Evolutionary conservation across 1,140 invertebrate species (phyloP).

Genomic region (Brachionus rotundiformis): DNA sequence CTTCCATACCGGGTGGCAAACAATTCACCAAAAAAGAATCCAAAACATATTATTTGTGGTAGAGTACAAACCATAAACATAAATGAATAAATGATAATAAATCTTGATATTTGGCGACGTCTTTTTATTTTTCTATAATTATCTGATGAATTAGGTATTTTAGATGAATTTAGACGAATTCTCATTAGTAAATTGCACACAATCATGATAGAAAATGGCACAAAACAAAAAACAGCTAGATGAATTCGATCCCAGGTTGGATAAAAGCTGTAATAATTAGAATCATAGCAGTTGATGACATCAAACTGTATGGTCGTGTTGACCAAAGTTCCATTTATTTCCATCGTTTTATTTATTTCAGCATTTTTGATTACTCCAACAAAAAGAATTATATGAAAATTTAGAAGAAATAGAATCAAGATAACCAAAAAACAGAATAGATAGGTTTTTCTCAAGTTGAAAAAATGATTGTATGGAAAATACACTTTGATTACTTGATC

Average conservation of each 20-base stretch:
- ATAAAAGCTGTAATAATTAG: constrained; percentile 21
- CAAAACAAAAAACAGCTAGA: background rate
- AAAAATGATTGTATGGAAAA: background rate
- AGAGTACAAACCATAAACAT: constrained; percentile 11
- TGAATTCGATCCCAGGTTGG: constrained; percentile 32
- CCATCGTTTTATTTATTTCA: background rate
- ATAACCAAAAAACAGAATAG: background rate
- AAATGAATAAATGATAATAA: constrained; percentile 28
- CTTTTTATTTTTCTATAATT: background rate
- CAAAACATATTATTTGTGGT: constrained; percentile 14
- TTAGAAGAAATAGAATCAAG: background rate
- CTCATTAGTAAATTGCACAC: constrained; percentile 34
- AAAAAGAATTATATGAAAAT: constrained; percentile 4
- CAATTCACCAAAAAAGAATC: constrained; percentile 13
- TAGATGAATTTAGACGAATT: background rate
- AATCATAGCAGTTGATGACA: constrained; percentile 9
- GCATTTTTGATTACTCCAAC: background rate
- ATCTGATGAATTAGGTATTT: background rate
- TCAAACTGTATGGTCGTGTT: background rate
- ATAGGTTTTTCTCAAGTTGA: background rate
- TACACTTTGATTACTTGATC: constrained; percentile 29
- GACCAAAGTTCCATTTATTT: constrained; percentile 3
- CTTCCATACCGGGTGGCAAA: background rate
- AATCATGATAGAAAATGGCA: constrained; percentile 17
- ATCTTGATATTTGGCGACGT: background rate